Base-by-base conservation (phyloP, 2,113 vertebrate species). In the Aegotheles bennettii region DNA sequence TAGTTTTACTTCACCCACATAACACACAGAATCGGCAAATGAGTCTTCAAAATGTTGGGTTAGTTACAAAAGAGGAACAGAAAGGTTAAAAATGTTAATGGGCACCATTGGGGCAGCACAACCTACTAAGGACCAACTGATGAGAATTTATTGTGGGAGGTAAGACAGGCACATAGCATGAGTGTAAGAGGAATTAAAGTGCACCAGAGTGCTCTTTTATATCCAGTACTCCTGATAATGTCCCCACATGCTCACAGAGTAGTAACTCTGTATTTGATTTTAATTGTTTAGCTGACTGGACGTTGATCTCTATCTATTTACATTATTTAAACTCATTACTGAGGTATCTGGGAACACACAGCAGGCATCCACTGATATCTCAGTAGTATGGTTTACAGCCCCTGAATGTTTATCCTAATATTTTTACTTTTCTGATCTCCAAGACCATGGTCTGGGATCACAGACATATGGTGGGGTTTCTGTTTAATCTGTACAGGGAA, bases 121-220 rank as follows among this genome's bases (percentile, higher is more conserved):
- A 76, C 63, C 59, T 92, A 68, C 87, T 82, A 89, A 78, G 70
- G 63, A 78, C 80, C 70, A 90, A 45, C 80, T 65, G 93, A 93
- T 79, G 88, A 89, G 84, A 68, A 96, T 96, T 96, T 97, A 95
- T 70, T 90, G 57, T 4, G 7, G 65, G 73, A 96, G 93, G 88
- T 64, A 82, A 91, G 90, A 78, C 23, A 82, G 47, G 89, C 63
- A 88, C 14, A 25, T 12, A 82, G 38, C 47, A 71, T 0, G 10
- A 91, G 28, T 8, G 6, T 35, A 91, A 90, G 90, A 88, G n/a
- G 86, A 96, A 75, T 84, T 45, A 90, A 90, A 68, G 59, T 11
- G 59, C 48, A 51, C 3, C 3, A 45, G 70, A 89, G 59, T 75
- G 84, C 50, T 78, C 65, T 82, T 93, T 85, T 76, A n/a, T 69